Percentiles rank a stretch among this genome's conserved stretches.
phyloP scores from a whole-genome alignment of 2,113 vertebrate species.

The Corythoichthys haematopterus region DNA sequence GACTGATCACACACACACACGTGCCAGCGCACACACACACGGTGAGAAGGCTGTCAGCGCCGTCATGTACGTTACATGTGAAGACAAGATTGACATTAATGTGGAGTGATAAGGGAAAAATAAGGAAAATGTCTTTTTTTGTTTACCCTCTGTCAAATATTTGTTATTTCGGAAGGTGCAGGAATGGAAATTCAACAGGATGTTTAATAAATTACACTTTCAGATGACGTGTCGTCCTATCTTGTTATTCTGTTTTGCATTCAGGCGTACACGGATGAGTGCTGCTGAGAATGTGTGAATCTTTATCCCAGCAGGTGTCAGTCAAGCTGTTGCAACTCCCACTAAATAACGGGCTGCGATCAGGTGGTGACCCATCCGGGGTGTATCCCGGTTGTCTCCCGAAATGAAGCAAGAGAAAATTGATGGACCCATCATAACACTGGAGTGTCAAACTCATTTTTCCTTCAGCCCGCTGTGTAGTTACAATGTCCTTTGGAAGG shows the following conservation, averaged over 20 bases:
- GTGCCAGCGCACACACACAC: slow-evolving; percentile 21
- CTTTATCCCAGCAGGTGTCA: slow-evolving; percentile 53
- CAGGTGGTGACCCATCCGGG: not conserved
- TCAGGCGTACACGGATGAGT: slow-evolving; percentile 41
- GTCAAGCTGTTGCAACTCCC: slow-evolving; percentile 17
- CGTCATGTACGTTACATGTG: slow-evolving; percentile 50
- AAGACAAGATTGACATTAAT: slow-evolving; percentile 54
- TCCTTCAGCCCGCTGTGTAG: no score
- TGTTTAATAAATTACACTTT: slow-evolving; percentile 69
- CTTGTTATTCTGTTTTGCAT: slow-evolving; percentile 64
- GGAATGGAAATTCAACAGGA: slow-evolving; percentile 64
- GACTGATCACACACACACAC: slow-evolving; percentile 53
- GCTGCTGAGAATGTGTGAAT: slow-evolving; percentile 41
- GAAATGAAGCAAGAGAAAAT: not conserved
- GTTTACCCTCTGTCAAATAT: slow-evolving; percentile 23
- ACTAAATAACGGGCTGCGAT: not conserved
- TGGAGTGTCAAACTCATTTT: no score
- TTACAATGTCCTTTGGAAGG: no score
- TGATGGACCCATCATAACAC: not conserved
- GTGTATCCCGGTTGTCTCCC: not conserved
- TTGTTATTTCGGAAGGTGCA: slow-evolving; percentile 47
- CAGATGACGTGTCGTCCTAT: slow-evolving; percentile 63
- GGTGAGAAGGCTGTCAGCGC: slow-evolving; percentile 50
- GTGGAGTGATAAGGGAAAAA: slow-evolving; percentile 42
- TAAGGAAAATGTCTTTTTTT: slow-evolving; percentile 21